Evolutionary conservation across 2,888 invertebrate genomes (phyloP).

Genomic region (Phaedon cochleariae): DNA sequence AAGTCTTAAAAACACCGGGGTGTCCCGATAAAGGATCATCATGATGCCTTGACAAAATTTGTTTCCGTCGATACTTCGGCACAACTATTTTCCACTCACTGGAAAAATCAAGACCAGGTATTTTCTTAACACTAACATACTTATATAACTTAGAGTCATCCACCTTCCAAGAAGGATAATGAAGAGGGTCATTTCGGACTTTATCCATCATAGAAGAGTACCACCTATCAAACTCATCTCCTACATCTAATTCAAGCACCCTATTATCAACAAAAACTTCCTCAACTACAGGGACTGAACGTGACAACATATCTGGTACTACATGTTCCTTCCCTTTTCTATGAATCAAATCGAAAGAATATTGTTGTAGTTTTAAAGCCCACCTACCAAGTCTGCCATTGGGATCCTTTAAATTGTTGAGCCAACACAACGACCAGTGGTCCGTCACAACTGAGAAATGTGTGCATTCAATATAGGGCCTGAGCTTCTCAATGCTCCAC

Average conservation of each 20-base stretch:
- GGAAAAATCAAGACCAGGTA: slow-evolving; percentile 14
- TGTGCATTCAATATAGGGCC: slow-evolving; percentile 31
- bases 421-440: slow-evolving; percentile 36
- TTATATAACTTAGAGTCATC: slow-evolving; percentile 33
- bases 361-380: slow-evolving; percentile 35
- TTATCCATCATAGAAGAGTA: slow-evolving; percentile 28
- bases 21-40: slow-evolving; percentile 18
- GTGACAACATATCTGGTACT: slow-evolving; percentile 32
- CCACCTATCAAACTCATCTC: slow-evolving; percentile 30
- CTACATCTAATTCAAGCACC: not conserved
- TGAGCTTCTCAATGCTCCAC: slow-evolving; percentile 3
- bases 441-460: slow-evolving; percentile 38
- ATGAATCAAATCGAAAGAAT: slow-evolving; percentile 31
- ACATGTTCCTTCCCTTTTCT: slow-evolving; percentile 34
- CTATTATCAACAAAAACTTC: not conserved
- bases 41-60: slow-evolving; percentile 12
- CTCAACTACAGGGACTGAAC: slow-evolving; percentile 23
- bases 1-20: slow-evolving; percentile 15
- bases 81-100: slow-evolving; percentile 36
- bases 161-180: slow-evolving; percentile 36
- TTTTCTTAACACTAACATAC: slow-evolving; percentile 21
- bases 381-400: slow-evolving; percentile 35
- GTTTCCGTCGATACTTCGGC: slow-evolving; percentile 26
- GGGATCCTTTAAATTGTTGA: slow-evolving; percentile 35
- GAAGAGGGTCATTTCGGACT: slow-evolving; percentile 20